phyloP scores from a whole-genome alignment of 2,113 vertebrate species.

The Platichthys flesus region DNA sequence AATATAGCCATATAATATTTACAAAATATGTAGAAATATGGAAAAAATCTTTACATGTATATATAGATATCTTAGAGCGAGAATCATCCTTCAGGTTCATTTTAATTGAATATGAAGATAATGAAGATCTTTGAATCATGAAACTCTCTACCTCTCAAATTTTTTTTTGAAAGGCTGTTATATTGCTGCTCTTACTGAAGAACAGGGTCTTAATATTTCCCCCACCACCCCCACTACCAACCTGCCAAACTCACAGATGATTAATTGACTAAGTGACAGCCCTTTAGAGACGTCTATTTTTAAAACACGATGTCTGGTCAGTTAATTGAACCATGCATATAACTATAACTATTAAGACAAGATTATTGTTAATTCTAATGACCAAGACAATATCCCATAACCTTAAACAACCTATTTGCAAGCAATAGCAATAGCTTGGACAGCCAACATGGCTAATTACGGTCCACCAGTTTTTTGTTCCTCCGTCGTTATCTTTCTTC shows the following conservation, averaged over 20 bases:
- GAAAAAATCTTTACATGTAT: no score
- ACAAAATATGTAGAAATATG: no score
- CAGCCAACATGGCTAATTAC: constrained; percentile 57
- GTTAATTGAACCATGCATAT: constrained; percentile 15
- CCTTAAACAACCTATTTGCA: constrained; percentile 47
- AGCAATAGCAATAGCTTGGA: constrained; percentile 51
- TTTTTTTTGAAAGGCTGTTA: no score
- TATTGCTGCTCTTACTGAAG: background rate
- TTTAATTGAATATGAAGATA: no score
- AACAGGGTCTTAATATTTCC: no score
- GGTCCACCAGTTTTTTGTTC: constrained; percentile 9
- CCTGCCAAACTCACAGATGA: background rate
- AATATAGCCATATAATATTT: no score
- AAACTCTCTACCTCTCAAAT: no score
- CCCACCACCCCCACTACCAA: background rate
- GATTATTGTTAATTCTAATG: constrained; percentile 24
- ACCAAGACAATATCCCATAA: constrained; percentile 3
- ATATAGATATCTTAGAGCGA: no score
- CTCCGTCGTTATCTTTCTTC: constrained; percentile 7
- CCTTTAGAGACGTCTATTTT: background rate
- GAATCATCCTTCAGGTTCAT: no score
- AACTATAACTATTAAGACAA: constrained; percentile 9
- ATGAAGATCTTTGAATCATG: no score
- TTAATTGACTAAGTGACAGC: background rate
- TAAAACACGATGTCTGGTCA: background rate